Base-by-base conservation (phyloP, 1,140 invertebrate species). In the Bombus superbus region DNA sequence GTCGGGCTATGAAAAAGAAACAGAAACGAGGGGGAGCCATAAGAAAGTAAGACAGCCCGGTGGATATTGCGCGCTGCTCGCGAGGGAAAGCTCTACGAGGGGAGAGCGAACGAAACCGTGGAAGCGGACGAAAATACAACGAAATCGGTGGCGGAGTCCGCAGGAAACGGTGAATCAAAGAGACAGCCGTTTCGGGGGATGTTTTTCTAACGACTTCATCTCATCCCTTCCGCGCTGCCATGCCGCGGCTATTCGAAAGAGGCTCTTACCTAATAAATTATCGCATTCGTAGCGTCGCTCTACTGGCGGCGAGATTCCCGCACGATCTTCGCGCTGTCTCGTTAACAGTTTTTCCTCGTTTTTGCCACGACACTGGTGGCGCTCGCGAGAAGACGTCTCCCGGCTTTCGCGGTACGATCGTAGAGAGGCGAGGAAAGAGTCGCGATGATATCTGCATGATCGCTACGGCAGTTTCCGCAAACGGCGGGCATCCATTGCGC, bases 141-240 rank as follows among this genome's bases (percentile, higher is more conserved):
- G 86, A 92, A 82, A 86, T 86, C 64, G 62, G 72, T 82, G 74
- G 84, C 71, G 47, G 35, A 18, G n/a, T 25, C 40, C 73, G 80
- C 93, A 94, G 93, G 92, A 94, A 93, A 92, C 91, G 88, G 92
- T 94, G 93, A 93, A 94, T 94, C 92, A 94, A 93, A 93, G 88
- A 86, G 91, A 93, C 93, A 93, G 91, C 86, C 85, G 86, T 88
- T 87, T 62, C 83, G 85, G 90, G 83, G 88, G 76, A 82, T 89
- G 89, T 91, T 91, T 90, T 91, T 86, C 76, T 87, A 88, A 89
- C 85, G 79, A 91, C 92, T 91, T 87, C 83, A 88, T 88, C 83
- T 86, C 84, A 87, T 81, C 71, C 76, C 83, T 69, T 71, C 79
- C 62, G 1, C 68, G 47, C 59, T 78, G 76, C 10, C 71, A 59